Evolutionary conservation across 2,797 vertebrate genomes (phyloP), one percentile per base, ranked within the genome.

Genomic region (Coregonus ussuriensis): DNA sequence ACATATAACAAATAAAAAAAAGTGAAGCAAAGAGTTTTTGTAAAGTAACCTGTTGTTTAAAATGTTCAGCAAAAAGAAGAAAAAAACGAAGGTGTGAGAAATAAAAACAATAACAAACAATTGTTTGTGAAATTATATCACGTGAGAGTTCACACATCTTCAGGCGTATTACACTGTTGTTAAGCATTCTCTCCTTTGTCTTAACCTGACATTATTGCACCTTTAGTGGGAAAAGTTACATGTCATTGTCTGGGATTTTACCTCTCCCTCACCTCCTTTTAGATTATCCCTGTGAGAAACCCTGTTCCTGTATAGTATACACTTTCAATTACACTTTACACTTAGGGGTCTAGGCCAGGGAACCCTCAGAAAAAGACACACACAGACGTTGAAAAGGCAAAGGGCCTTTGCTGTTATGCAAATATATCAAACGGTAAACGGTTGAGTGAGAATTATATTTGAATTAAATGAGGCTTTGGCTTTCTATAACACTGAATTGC

Each of bases 381-480:
- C 76, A 82, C 74, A 80, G 59, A 67, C 51, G 7, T 86, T 92
- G 91, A 94, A 94, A 94, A 93, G 91, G 93, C 94, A 93, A 91
- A 94, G 94, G 94, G 94, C 94, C 89, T 83, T 93, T 93, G 95
- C 96, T 97, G 95, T 98, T 97, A 99, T 99, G 97, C 96, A 97
- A 98, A 99, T 98, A 91, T 91, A 93, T 94, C 94, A 95, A 90
- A 89, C 87, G 91, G 89, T 93, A 94, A 95, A 90, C 75, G 89
- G 91, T 93, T 90, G 87, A 95, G 92, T 94, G 93, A 95, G 94
- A 94, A 97, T 98, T 99, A 98, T 96, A 96, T 95, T 96, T 97
- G 97, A 98, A 97, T 97, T 96, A 95, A 98, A 94, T 90, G 95
- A 97, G 94, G 94, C 95, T 96, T 95, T 91, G 84, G 91, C 90